Base-by-base conservation (phyloP, 2,113 vertebrate species). In the Narcine bancroftii region DNA sequence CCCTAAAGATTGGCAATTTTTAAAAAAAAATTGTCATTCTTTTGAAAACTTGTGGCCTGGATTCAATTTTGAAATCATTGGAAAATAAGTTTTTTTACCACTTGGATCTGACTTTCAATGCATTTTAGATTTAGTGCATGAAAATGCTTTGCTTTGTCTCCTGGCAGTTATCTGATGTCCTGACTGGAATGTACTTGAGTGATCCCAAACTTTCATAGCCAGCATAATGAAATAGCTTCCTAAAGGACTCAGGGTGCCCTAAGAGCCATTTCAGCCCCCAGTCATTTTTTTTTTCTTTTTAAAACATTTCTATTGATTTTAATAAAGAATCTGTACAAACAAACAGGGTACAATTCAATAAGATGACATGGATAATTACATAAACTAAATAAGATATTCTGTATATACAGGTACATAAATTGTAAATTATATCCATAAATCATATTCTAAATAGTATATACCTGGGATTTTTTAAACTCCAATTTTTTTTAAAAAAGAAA, bases 31-130 rank as follows among this genome's bases (percentile, higher is more conserved):
- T n/a, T 15, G 10, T 17, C 66, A 7, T 24, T 89, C 21, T 65
- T 33, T 65, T 71, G 26, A 45, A 91, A 71, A 42, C 21, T 9
- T 24, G 71, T 45, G 63, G 45, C 21, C 10, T 47, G 63, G 65
- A 69, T 33, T 91, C 36, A n/a, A 87, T n/a, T 87, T 87, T 63
- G 89, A 69, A 69, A 69, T 91, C 45, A 91, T 47, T 69, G 42
- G 63, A 71, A 33, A 3, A 69, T 66, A 69, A 69, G n/a, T 69
- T 24, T 21, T 47, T 47, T 91, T 42, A 69, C 89, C 39, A 47
- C 89, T 91, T 39, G 85, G 85, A 53, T 47, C 89, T 91, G 89
- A 33, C 63, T 91, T 91, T 47, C 42, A 91, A 69, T 91, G 21
- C 89, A 71, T 69, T 7, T 91, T 47, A 29, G 53, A 36, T 87